These are phyloP conservation scores for Allolobophora icterica DNA, from an alignment of 2,888 invertebrate species.

Conservation along the genomic window DNA sequence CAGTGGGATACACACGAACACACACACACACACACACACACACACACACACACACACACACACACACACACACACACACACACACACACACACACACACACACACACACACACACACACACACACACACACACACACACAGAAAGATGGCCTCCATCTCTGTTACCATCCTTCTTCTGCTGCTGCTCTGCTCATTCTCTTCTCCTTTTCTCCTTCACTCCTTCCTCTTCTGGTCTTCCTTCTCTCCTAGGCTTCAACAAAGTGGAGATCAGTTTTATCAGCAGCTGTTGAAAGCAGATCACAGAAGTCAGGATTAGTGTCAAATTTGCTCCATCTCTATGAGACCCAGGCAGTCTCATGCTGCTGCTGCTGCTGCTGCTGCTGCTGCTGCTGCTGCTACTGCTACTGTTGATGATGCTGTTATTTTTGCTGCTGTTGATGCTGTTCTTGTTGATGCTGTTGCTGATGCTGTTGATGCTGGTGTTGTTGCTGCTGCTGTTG, in stretches of 20 bases:
- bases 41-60: too few species aligned
- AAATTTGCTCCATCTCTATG: not conserved
- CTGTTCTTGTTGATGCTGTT: conserved; percentile 42
- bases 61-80: too few species aligned
- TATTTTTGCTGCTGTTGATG: conserved; percentile 43
- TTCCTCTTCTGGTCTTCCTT: not conserved
- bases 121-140: too few species aligned
- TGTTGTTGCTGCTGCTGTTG: conserved; percentile 29
- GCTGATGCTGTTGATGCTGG: conserved; percentile 25
- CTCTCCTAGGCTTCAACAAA: not conserved
- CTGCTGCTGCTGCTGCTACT: conserved; percentile 40
- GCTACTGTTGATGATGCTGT: conserved; percentile 42
- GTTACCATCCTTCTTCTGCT: too few species aligned
- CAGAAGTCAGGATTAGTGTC: not conserved
- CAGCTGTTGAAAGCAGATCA: not conserved
- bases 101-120: too few species aligned
- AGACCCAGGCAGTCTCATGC: not conserved
- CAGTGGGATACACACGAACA: too few species aligned
- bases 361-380: conserved; percentile 35
- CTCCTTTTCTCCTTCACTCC: too few species aligned
- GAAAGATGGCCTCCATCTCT: too few species aligned
- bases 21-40: too few species aligned
- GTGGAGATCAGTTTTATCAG: not conserved
- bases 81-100: too few species aligned
- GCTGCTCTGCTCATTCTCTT: too few species aligned